Evolutionary conservation across 2,797 vertebrate genomes (phyloP).

Genomic region (Esox lucius): DNA sequence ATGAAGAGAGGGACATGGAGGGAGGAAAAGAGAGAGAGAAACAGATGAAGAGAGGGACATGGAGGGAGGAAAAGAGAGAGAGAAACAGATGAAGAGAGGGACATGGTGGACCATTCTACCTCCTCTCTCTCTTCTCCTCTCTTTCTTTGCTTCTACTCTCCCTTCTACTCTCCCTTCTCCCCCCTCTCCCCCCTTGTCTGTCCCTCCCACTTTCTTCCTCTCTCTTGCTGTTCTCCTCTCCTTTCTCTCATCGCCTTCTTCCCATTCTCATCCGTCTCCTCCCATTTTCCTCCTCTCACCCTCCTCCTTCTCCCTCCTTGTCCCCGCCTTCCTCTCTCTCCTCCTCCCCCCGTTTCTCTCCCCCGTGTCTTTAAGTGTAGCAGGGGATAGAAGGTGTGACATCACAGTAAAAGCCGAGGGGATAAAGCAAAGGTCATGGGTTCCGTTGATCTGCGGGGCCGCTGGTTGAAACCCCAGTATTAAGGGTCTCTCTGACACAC

Average conservation of each 20-base stretch:
- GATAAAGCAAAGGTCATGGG: background rate
- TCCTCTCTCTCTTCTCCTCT: constrained; percentile 38
- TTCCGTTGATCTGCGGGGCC: background rate
- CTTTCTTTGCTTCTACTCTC: background rate
- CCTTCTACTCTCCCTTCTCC: background rate
- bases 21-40: too few relatives aligned
- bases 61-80: too few relatives aligned
- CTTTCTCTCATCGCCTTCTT: background rate
- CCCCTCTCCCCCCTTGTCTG: background rate
- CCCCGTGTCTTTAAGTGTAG: background rate
- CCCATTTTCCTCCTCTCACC: background rate
- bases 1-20: too few relatives aligned
- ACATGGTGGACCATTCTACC: background rate
- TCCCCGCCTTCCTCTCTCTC: too few relatives aligned
- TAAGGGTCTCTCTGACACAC: constrained; percentile 65
- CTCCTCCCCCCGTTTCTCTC: background rate
- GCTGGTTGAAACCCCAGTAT: background rate
- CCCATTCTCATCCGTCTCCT: background rate
- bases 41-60: too few relatives aligned
- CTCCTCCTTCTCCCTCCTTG: too few relatives aligned
- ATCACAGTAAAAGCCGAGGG: background rate
- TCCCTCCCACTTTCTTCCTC: background rate
- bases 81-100: too few relatives aligned
- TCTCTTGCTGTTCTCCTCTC: background rate
- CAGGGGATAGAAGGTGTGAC: background rate